Base-by-base conservation (phyloP, 2,888 invertebrate genomes). In the Hecatera dysodea region DNA sequence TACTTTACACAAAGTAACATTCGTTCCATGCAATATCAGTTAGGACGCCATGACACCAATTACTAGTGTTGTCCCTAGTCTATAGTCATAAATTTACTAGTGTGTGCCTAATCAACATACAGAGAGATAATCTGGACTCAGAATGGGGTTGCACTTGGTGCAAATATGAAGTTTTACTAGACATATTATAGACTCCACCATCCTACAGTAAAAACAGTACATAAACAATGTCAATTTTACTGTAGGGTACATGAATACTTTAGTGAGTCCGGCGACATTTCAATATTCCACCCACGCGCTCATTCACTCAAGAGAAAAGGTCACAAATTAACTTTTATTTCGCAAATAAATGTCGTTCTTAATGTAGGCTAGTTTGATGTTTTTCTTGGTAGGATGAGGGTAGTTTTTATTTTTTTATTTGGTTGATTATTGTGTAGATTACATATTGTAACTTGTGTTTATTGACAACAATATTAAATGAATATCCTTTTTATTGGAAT, bases 271-370 rank as follows among this genome's bases (percentile, higher is more conserved):
- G 36, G 44, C 19, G 57, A 73, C 69, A 72, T 73, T 73, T 82
- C 79, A 69, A 77, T 80, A 78, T 75, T 73, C 78, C 0, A 9
- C 74, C 76, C 81, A 80, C 84, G 80, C 57, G 4, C 11, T 1
- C 53, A 65, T 29, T 78, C 77, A 66, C 69, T 74, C 61, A 39
- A 6, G 62, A 66, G 75, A 72, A 78, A 72, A 81, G 74, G 83
- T 78, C 80, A 33, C 80, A 81, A 83, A 83, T 80, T 80, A 81
- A 80, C 74, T 83, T 83, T 84, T 84, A 83, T 83, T 72, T 78
- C 68, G 39, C 75, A 53, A 69, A 80, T 81, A 83, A 85, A 83
- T 83, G 77, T 81, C 83, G 42, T 33, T 55, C 33, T 29, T 56
- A 70, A 64, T 65, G 62, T 57, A 56, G 27, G 59, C 24, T 56